Percentiles rank a stretch among this genome's conserved stretches.
Evolutionary conservation across 2,888 invertebrate genomes (phyloP).

Genomic region (Megastigmus dorsalis): DNA sequence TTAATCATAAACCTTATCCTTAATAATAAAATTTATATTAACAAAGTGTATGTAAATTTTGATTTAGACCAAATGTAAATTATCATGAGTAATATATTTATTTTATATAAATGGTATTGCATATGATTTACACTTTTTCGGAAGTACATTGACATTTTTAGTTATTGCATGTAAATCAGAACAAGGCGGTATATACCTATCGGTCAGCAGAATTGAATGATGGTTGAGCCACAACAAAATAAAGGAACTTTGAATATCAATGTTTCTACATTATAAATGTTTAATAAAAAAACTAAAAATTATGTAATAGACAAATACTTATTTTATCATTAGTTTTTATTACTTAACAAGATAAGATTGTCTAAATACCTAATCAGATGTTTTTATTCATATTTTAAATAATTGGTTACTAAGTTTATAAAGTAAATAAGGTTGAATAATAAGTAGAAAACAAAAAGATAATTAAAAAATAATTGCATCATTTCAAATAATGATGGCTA

Average conservation of each 20-base stretch:
- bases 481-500: too few relatives aligned
- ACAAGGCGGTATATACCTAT: neutral
- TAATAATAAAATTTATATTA: constrained; percentile 17
- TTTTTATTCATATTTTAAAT: too few relatives aligned
- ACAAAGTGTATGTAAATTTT: constrained; percentile 8
- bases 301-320: too few relatives aligned
- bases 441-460: too few relatives aligned
- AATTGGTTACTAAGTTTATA: too few relatives aligned
- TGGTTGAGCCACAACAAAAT: too few relatives aligned
- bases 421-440: too few relatives aligned
- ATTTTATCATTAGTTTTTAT: too few relatives aligned
- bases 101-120: constrained; percentile 15
- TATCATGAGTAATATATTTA: constrained; percentile 14
- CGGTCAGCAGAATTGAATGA: neutral
- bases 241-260: neutral
- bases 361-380: too few relatives aligned
- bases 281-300: neutral
- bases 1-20: constrained; percentile 21
- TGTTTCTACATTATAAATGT: neutral
- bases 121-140: constrained; percentile 22
- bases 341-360: too few relatives aligned
- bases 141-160: constrained; percentile 16
- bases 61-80: constrained; percentile 4
- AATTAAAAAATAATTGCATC: too few relatives aligned
- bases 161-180: constrained; percentile 14